Percentiles rank a stretch among this genome's conserved stretches.
Conservation (phyloP, 2,113 vertebrate species). For the Tiliqua scincoides region DNA sequence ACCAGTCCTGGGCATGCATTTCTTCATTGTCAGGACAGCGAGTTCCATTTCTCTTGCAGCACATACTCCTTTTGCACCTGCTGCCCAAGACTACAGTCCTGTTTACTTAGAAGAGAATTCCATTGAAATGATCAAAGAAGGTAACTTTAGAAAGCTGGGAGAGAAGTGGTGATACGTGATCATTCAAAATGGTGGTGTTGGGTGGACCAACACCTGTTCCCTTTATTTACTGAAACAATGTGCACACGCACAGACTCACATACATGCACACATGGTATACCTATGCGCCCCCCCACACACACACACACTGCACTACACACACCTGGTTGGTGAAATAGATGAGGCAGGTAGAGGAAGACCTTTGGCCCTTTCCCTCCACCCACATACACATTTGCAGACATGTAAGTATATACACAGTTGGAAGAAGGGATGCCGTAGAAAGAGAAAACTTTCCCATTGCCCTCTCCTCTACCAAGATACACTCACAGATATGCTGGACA, state of each 20-base stretch:
- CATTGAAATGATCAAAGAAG: background rate
- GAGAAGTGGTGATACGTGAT: background rate
- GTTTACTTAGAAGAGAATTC: background rate
- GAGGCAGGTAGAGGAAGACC: background rate
- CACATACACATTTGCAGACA: background rate
- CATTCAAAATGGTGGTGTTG: background rate
- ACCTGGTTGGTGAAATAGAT: background rate
- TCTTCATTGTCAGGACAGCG: background rate
- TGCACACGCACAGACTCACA: background rate
- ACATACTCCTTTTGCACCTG: background rate
- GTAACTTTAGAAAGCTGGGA: background rate
- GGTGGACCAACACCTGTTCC: background rate
- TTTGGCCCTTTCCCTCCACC: background rate
- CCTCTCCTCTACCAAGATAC: background rate
- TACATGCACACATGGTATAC: background rate
- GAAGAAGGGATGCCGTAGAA: background rate
- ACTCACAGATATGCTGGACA: background rate
- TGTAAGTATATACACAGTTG: background rate
- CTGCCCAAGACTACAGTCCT: background rate
- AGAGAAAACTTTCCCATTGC: background rate
- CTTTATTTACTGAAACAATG: background rate
- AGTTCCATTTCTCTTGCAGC: background rate
- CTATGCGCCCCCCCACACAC: background rate
- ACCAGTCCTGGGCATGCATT: background rate
- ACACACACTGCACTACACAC: background rate